A percentile compares a stretch with the other conserved stretches of the same genome.
Conservation (phyloP, 2,888 invertebrate species). For the Dascillus cervinus region DNA sequence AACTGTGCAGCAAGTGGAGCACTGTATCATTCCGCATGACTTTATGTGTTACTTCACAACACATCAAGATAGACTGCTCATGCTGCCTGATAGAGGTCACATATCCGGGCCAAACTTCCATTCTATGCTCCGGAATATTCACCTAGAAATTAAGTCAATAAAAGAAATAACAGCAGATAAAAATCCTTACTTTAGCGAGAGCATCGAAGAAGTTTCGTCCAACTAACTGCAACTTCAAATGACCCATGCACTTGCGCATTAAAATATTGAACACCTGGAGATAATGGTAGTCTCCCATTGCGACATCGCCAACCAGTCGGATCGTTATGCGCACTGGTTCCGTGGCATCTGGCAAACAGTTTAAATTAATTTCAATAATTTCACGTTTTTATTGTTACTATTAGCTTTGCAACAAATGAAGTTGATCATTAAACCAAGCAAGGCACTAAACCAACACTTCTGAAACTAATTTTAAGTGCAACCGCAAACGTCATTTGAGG, state of each 20-base stretch:
- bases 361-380: no score
- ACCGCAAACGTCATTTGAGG: no score
- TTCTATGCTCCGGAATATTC: slow-evolving; percentile 50
- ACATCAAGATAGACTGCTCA: slow-evolving; percentile 67
- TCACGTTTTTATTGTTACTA: no score
- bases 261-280: slow-evolving; percentile 73
- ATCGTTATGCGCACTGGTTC: slow-evolving; percentile 50
- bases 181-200: slow-evolving; percentile 48
- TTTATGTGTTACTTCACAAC: slow-evolving; percentile 75
- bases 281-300: slow-evolving; percentile 59
- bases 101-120: slow-evolving; percentile 80
- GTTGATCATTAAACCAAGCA: no score
- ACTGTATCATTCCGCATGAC: slow-evolving; percentile 73
- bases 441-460: no score
- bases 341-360: slow-evolving; percentile 40
- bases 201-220: slow-evolving; percentile 70
- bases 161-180: no score
- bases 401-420: no score
- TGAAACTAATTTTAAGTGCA: no score
- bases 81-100: slow-evolving; percentile 79
- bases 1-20: slow-evolving; percentile 53
- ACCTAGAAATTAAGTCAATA: no score
- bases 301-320: slow-evolving; percentile 54
- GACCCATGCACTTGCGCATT: slow-evolving; percentile 58
- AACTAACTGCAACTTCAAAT: slow-evolving; percentile 59